These are phyloP conservation scores for Notodonta ziczac DNA, from an alignment of 2,888 invertebrate species.

Conservation along the genomic window DNA sequence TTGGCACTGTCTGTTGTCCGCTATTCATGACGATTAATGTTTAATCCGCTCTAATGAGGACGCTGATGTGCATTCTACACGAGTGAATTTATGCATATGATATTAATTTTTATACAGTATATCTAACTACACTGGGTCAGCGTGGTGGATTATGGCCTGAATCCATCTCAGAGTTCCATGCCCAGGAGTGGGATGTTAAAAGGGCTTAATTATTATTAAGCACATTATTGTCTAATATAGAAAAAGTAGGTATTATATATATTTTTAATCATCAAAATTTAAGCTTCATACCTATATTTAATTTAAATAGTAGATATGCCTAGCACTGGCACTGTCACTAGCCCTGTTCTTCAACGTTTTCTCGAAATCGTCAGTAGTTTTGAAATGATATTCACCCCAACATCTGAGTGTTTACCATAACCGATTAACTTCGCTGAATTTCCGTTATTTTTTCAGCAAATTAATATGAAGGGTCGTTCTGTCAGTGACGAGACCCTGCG, in stretches of 20 bases:
- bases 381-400: not conserved
- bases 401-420: not conserved
- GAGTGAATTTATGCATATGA: not conserved
- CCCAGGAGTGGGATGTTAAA: no score
- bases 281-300: no score
- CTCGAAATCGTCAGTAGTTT: not conserved
- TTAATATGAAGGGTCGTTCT: conserved; percentile 15
- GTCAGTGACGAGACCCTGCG: conserved; percentile 14
- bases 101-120: no score
- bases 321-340: no score
- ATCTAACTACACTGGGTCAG: no score
- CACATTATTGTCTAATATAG: no score
- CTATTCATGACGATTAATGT: not conserved
- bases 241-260: no score
- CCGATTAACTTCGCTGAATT: conserved; percentile 1
- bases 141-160: no score
- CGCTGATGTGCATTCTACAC: not conserved
- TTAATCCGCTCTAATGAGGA: not conserved
- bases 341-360: not conserved
- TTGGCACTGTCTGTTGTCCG: not conserved
- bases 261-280: no score
- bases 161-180: no score
- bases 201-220: no score
- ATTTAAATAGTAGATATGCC: no score
- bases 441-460: conserved; percentile 26